These are phyloP conservation scores for Gerris buenoi DNA, from an alignment of 1,140 invertebrate genomes.

Conservation along the genomic window DNA sequence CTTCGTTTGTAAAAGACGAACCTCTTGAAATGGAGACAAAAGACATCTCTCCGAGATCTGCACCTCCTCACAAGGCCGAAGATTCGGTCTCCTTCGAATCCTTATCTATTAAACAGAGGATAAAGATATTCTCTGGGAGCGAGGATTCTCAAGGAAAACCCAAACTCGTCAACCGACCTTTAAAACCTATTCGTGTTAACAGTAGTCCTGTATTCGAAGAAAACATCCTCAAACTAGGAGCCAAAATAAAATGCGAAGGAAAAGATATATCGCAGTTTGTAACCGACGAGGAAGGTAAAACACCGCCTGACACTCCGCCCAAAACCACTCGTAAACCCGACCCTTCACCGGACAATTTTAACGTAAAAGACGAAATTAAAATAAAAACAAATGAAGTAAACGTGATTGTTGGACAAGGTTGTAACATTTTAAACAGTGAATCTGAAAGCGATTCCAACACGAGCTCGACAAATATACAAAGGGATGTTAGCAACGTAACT, in stretches of 20 bases:
- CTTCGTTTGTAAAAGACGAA: slow-evolving; percentile 3
- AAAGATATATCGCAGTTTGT: not conserved
- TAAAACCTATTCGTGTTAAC: slow-evolving; percentile 13
- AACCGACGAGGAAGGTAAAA: not conserved
- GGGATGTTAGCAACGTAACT: not conserved
- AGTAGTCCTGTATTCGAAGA: slow-evolving; percentile 12
- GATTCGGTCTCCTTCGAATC: slow-evolving; percentile 3
- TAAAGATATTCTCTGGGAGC: slow-evolving; percentile 18
- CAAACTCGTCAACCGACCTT: not conserved
- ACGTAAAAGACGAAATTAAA: not conserved
- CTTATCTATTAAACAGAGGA: slow-evolving; percentile 17
- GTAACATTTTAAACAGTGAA: not conserved
- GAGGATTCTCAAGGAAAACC: slow-evolving; percentile 16
- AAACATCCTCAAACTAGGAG: slow-evolving; percentile 2
- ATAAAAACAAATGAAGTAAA: not conserved
- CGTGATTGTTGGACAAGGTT: not conserved
- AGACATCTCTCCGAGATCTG: not conserved
- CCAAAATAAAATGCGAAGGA: not conserved
- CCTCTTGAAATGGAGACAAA: not conserved
- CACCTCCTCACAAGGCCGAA: not conserved
- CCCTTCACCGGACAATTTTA: not conserved
- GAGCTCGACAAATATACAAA: not conserved
- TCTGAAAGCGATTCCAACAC: not conserved
- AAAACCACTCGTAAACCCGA: too few species aligned
- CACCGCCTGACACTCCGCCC: too few species aligned